Base-by-base conservation (phyloP, 2,797 vertebrate species). In the Lithobates sylvaticus region DNA sequence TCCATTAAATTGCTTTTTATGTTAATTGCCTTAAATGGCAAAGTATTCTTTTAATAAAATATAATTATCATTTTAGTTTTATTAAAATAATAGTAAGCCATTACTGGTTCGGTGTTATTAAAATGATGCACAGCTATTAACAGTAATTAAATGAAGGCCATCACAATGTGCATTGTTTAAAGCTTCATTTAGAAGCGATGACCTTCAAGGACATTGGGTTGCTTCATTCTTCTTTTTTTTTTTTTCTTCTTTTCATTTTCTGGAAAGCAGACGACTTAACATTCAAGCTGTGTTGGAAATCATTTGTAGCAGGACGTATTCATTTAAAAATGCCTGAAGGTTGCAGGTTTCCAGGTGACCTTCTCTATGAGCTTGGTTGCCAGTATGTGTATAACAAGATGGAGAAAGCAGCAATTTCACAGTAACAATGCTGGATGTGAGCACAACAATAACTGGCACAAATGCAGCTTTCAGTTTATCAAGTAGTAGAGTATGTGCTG, bases 261-360 rank as follows among this genome's bases (percentile, higher is more conserved):
- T 76, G 78, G 34, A 75, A 81, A 77, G 64, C 71, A 54, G 44
- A 42, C 71, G 65, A 81, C 54, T 86, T 76, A 82, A 29, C 78
- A 82, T 71, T 86, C 84, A 81, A 67, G 0, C 61, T 26, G 67
- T 81, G 84, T 76, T 67, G 71, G 21, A 76, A 76, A 86, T 71
- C 65, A 76, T 76, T 81, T 81, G 61, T 77, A 70, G 65, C 34
- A 69, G 71, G 84, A 76, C 67, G 15, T 86, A 77, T 76, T 86
- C 84, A 76, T 86, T 86, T 81, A 81, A 77, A 81, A 86, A 76
- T 77, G 78, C 78, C 84, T 82, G 42, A 86, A 86, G 78, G 84
- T 86, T 72, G 80, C 65, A 61, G 64, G 78, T 76, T 86, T 85
- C 21, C 64, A 76, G 39, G 34, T 72, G 78, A 86, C 84, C 84